Percentiles rank a stretch among this genome's conserved stretches.
Evolutionary conservation across 92 coral and sea anemone genomes (phyloP).

Genomic region (Zoanthus solanderi): DNA sequence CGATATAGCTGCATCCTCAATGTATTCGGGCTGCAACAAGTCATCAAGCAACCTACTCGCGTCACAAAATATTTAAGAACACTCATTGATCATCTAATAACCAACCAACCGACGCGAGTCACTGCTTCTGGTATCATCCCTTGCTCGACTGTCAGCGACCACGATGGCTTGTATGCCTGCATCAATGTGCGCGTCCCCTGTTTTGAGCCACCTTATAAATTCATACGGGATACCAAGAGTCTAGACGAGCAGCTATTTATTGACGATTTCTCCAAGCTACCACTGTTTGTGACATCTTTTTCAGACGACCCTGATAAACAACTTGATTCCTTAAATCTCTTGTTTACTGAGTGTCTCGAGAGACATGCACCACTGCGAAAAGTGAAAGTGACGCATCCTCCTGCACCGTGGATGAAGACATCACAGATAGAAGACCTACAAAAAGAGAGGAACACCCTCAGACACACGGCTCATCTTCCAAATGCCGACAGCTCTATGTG

Average conservation of each 20-base stretch:
- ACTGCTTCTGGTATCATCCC: constrained; percentile 41
- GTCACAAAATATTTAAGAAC: constrained; percentile 11
- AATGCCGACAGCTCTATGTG: constrained; percentile 18
- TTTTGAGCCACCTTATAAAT: constrained; percentile 25
- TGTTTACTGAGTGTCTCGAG: no score
- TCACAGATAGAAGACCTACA: constrained; percentile 35
- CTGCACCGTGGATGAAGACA: constrained; percentile 73
- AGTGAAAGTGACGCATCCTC: neutral
- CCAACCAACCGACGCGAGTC: neutral
- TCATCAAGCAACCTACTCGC: neutral
- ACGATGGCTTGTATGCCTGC: constrained; percentile 56
- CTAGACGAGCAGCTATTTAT: constrained; percentile 52
- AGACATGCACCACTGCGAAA: constrained; percentile 63
- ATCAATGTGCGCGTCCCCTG: constrained; percentile 64
- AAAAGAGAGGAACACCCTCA: constrained; percentile 46
- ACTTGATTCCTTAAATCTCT: neutral
- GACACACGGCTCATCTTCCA: constrained; percentile 52
- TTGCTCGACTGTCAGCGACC: constrained; percentile 67
- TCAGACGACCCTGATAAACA: neutral
- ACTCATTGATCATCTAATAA: constrained; percentile 31
- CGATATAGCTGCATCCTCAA: constrained; percentile 24
- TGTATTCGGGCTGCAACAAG: constrained; percentile 24
- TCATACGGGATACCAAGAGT: no score
- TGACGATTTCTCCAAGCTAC: constrained; percentile 64
- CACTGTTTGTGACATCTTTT: constrained; percentile 42